These are phyloP conservation scores for Enoplosus armatus DNA, from an alignment of 2,797 vertebrate species.

Conservation along the genomic window DNA sequence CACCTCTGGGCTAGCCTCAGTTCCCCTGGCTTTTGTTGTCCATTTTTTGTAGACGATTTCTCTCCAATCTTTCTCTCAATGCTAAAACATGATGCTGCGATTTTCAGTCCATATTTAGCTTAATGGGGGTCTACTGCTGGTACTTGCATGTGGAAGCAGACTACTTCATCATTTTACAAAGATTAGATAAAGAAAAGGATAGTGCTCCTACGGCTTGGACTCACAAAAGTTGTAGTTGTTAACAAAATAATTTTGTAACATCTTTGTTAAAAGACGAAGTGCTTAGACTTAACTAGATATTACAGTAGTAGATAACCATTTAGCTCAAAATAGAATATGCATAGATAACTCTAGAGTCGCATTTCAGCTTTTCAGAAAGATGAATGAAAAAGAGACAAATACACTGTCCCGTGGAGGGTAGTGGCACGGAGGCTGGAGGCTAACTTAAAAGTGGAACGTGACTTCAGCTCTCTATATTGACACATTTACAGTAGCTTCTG, in stretches of 20 bases:
- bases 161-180: too few species aligned
- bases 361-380: conserved; percentile 18
- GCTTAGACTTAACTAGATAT: not conserved
- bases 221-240: not conserved
- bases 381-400: not conserved
- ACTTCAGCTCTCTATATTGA: not conserved
- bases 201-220: not conserved
- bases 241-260: not conserved
- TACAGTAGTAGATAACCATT: not conserved
- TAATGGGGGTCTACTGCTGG: not conserved
- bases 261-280: conserved; percentile 5
- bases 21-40: not conserved
- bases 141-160: not conserved
- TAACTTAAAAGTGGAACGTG: not conserved
- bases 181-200: not conserved
- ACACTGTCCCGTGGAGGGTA: not conserved
- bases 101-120: not conserved
- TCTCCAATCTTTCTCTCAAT: not conserved
- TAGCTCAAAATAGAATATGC: conserved; percentile 5
- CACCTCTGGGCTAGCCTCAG: not conserved
- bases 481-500: not conserved
- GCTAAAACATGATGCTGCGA: not conserved
- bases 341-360: not conserved
- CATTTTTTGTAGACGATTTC: not conserved
- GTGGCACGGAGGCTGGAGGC: not conserved